Conservation (phyloP, 2,113 vertebrate genomes). For the Pao palembangensis region DNA sequence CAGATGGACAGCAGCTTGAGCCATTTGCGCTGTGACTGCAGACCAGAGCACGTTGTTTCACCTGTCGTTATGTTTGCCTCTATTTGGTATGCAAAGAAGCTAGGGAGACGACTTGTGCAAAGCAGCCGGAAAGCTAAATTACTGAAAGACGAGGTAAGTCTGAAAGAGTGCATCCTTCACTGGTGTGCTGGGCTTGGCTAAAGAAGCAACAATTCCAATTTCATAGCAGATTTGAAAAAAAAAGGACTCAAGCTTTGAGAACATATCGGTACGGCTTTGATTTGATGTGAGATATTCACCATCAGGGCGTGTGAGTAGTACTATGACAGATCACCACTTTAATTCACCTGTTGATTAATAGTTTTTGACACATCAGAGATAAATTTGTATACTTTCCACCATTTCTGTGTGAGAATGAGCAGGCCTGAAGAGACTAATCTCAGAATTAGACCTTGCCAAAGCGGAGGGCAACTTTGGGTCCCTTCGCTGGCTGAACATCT, state of each 20-base stretch:
- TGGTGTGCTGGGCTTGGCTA: slow-evolving; percentile 1
- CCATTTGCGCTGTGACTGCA: slow-evolving; percentile 34
- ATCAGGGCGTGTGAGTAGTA: too few relatives aligned
- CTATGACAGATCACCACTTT: neutral
- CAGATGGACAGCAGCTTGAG: slow-evolving; percentile 49
- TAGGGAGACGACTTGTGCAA: slow-evolving; percentile 91
- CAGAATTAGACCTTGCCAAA: too few relatives aligned
- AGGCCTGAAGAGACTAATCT: too few relatives aligned
- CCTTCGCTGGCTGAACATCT: too few relatives aligned
- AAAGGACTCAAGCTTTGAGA: neutral
- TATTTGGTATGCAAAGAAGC: slow-evolving; percentile 98
- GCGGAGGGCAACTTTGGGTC: too few relatives aligned
- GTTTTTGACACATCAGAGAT: slow-evolving; percentile 1
- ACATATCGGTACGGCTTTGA: neutral
- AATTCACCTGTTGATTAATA: slow-evolving; percentile 44
- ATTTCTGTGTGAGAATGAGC: slow-evolving; percentile 10
- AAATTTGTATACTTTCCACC: slow-evolving; percentile 19
- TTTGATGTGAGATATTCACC: neutral
- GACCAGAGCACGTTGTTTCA: slow-evolving; percentile 28
- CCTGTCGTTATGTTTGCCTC: slow-evolving; percentile 87
- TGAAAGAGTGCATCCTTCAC: neutral
- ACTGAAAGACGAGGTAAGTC: slow-evolving; percentile 89
- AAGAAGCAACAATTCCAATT: neutral
- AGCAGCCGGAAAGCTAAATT: slow-evolving; percentile 91
- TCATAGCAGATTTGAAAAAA: neutral